These are phyloP conservation scores for Lemur catta DNA, from an alignment of 2,797 vertebrate species.

Conservation along the genomic window DNA sequence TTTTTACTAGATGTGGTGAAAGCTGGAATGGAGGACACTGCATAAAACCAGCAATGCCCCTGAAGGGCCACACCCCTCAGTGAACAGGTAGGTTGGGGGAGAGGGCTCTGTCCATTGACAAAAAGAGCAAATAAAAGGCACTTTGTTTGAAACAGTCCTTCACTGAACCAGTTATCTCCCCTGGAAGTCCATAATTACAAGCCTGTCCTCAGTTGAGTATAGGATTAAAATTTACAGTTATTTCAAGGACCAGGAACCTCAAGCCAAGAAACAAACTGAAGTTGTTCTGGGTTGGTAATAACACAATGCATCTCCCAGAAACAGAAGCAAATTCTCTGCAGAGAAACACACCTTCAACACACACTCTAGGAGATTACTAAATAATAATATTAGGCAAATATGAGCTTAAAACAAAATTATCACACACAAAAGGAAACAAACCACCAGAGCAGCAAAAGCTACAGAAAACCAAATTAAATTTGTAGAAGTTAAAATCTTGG, in stretches of 20 bases:
- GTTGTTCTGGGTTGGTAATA: not conserved
- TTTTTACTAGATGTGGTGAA: not conserved
- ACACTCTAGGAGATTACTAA: not conserved
- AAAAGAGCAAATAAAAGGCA: not conserved
- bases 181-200: not conserved
- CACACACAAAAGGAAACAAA: constrained; percentile 34
- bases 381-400: not conserved
- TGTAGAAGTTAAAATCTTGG: not conserved
- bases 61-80: not conserved
- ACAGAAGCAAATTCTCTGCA: not conserved
- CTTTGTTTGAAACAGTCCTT: not conserved
- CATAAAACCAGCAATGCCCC: not conserved
- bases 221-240: not conserved
- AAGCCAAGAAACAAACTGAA: not conserved
- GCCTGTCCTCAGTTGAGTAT: not conserved
- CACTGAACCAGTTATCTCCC: not conserved
- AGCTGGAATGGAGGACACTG: not conserved
- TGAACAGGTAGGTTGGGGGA: not conserved
- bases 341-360: not conserved
- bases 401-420: constrained; percentile 23
- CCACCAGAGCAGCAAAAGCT: not conserved
- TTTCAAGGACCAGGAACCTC: not conserved
- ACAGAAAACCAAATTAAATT: not conserved
- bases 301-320: not conserved
- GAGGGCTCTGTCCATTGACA: not conserved